Conservation (phyloP, 2,888 invertebrate genomes). For the Phortica okadai region DNA sequence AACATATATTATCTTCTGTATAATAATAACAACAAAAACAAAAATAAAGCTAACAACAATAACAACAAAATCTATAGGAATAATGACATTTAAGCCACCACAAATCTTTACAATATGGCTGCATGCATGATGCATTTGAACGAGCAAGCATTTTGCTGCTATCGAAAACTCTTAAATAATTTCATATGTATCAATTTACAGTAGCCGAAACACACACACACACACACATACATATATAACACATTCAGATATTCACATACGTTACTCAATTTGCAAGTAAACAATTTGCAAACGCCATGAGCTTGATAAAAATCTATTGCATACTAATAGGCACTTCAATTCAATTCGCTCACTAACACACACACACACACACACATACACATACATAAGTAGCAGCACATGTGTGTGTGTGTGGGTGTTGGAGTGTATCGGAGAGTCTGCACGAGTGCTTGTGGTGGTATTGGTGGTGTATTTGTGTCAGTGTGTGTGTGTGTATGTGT, state of each 20-base stretch:
- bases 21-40: not conserved
- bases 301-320: constrained; percentile 65
- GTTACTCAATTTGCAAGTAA: constrained; percentile 53
- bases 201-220: constrained; percentile 25
- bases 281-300: constrained; percentile 57
- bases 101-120: constrained; percentile 27
- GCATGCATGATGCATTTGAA: not conserved
- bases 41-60: not conserved
- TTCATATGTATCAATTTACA: constrained; percentile 19
- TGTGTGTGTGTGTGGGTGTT: not conserved
- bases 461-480: not conserved
- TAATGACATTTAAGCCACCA: constrained; percentile 6
- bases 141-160: not conserved
- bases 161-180: constrained; percentile 28
- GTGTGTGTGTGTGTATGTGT: constrained; percentile 36
- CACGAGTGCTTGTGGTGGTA: not conserved
- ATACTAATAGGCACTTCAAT: constrained; percentile 64
- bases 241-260: constrained; percentile 5
- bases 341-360: constrained; percentile 61
- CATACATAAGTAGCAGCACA: not conserved
- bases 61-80: not conserved
- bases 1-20: constrained; percentile 22
- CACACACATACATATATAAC: constrained; percentile 19
- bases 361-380: not conserved
- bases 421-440: not conserved